Evolutionary conservation across 2,797 vertebrate genomes (phyloP), one percentile per base, ranked within the genome.

Genomic region (Lacerta viridis): DNA sequence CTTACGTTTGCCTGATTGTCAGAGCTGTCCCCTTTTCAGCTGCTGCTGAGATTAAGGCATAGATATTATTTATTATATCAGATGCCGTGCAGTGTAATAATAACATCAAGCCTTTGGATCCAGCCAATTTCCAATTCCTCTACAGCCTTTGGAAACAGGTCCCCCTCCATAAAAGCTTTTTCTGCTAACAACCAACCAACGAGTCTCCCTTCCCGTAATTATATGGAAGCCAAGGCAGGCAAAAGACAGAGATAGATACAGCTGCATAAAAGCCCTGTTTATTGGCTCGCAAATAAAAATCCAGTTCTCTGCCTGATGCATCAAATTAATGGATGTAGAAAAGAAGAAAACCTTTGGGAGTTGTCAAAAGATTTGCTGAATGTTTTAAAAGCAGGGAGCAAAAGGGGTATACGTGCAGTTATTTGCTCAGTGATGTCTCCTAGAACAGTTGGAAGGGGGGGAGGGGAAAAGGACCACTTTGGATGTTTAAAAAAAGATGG

Each of bases 11-110:
- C 93, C 93, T 87, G 72, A 90, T 93, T 93, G 83, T 84, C 94
- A 92, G 86, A 95, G 91, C 86, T 89, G 85, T 91, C 90, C 91
- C 80, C 72, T 94, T 25, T 18, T 36, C 18, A 95, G 94, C 87
- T 94, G 94, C 94, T 95, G 89, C 93, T 88, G 93, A 95, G 95
- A 96, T 96, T 94, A 95, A 91, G 78, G 93, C 91, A 88, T 90
- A 92, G 83, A 87, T 92, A 90, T 92, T 96, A 95, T 96, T 97
- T 95, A 96, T 97, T 94, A 96, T 94, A 96, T 95, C 95, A 93
- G 93, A 81, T 83, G 84, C 91, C 27, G 36, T 92, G 50, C 87
- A 87, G 95, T 92, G 95, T 91, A 93, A 93, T 91, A 93, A 94
- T 90, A 80, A 94, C 90, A 94, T 92, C 94, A 94, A 92, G 94